A percentile compares a stretch with the other conserved stretches of the same genome.
Evolutionary conservation across 2,797 vertebrate genomes (phyloP).

Genomic region (Myotis myotis): DNA sequence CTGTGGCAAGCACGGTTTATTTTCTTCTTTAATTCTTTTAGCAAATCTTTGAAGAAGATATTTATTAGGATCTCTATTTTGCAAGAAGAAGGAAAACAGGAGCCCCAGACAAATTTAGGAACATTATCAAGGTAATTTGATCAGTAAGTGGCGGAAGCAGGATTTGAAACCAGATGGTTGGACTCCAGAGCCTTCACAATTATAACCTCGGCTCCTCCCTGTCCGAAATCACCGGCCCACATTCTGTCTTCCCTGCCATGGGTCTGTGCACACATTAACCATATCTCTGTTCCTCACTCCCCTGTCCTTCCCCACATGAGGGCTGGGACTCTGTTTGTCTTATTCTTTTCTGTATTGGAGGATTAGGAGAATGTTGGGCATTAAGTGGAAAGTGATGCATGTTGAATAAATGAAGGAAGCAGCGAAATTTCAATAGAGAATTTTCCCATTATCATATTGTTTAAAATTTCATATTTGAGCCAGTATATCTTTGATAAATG

Average conservation of each 20-base stretch:
- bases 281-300: rapidly evolving
- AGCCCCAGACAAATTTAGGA: not conserved
- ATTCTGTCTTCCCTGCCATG: not conserved
- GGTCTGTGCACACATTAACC: not conserved
- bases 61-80: not conserved
- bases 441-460: not conserved
- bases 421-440: not conserved
- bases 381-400: not conserved
- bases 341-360: not conserved
- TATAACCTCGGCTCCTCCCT: not conserved
- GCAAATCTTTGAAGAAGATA: not conserved
- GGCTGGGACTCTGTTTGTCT: not conserved
- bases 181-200: not conserved
- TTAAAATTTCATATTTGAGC: not conserved
- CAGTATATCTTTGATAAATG: not conserved
- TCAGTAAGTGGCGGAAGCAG: not conserved
- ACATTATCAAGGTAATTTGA: not conserved
- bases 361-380: not conserved
- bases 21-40: not conserved
- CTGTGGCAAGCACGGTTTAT: not conserved
- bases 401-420: not conserved
- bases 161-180: not conserved
- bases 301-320: rapidly evolving
- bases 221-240: rapidly evolving
- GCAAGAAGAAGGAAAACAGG: not conserved